These are phyloP conservation scores for Umimayanthus kanabou DNA, from an alignment of 92 coral and sea anemone species.

Conservation along the genomic window DNA sequence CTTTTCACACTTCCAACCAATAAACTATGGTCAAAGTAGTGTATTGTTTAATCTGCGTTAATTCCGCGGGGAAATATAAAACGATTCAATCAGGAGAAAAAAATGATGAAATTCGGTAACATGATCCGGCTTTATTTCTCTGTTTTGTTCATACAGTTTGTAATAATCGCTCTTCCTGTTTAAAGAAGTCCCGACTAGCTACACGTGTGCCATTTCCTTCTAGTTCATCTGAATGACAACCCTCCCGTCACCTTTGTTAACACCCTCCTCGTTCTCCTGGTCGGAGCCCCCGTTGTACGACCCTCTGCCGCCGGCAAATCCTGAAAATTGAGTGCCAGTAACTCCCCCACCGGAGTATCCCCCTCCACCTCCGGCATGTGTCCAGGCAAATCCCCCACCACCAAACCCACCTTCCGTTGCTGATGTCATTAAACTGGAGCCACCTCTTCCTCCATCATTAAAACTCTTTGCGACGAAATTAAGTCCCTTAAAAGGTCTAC, in stretches of 20 bases:
- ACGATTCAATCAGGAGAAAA: too few relatives aligned
- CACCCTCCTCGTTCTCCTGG: constrained; percentile 49
- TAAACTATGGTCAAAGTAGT: too few relatives aligned
- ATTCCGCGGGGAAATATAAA: too few relatives aligned
- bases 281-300: constrained; percentile 49
- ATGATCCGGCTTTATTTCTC: too few relatives aligned
- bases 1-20: too few relatives aligned
- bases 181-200: too few relatives aligned
- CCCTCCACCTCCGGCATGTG: constrained; percentile 63
- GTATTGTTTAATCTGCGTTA: too few relatives aligned
- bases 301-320: constrained; percentile 64
- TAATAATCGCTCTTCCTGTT: too few relatives aligned
- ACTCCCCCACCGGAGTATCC: constrained; percentile 68
- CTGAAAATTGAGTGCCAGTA: background rate
- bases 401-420: constrained; percentile 54
- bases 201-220: background rate
- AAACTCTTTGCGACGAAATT: constrained; percentile 48
- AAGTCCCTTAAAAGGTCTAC: too few relatives aligned
- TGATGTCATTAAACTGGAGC: background rate
- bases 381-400: constrained; percentile 56
- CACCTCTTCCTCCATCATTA: constrained; percentile 61
- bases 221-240: background rate
- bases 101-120: too few relatives aligned
- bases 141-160: too few relatives aligned
- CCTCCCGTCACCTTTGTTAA: constrained; percentile 46